A percentile compares a stretch with the other conserved stretches of the same genome.
phyloP scores from a whole-genome alignment of 2,888 invertebrate genomes.

The Diplolepis rosae region DNA sequence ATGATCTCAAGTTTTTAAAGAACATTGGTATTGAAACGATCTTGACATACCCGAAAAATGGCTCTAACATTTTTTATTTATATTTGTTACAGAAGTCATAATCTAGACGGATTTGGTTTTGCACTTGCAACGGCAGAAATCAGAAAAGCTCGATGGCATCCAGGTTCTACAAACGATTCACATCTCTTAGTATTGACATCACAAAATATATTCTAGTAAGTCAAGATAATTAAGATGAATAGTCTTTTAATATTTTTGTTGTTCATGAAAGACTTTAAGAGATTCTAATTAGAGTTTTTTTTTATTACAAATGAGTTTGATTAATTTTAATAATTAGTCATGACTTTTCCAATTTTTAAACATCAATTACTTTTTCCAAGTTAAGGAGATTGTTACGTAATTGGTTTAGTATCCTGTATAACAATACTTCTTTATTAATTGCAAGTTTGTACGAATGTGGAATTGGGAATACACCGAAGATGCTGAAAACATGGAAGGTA shows the following conservation, averaged over 20 bases:
- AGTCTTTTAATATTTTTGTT: not conserved
- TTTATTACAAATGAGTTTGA: too few species aligned
- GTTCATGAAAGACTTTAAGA: too few species aligned
- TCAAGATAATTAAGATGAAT: slow-evolving; percentile 4
- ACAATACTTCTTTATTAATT: not conserved
- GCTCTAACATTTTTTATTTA: too few species aligned
- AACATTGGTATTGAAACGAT: too few species aligned
- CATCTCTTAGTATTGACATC: slow-evolving; percentile 88
- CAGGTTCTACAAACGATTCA: slow-evolving; percentile 83
- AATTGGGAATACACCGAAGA: slow-evolving; percentile 65
- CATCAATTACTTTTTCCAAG: too few species aligned
- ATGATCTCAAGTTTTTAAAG: too few species aligned
- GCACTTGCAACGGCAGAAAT: slow-evolving; percentile 79
- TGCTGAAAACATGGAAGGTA: slow-evolving; percentile 75
- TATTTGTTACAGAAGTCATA: slow-evolving; percentile 78
- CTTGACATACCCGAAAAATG: too few species aligned
- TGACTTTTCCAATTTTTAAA: too few species aligned
- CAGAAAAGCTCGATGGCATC: slow-evolving; percentile 89
- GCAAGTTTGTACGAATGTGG: slow-evolving; percentile 72
- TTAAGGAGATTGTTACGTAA: too few species aligned
- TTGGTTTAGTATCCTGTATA: not conserved
- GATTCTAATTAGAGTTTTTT: too few species aligned
- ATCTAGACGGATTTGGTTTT: slow-evolving; percentile 83
- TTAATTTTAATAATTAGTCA: too few species aligned
- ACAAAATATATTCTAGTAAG: slow-evolving; percentile 88